Evolutionary conservation across 2,113 vertebrate genomes (phyloP).

Genomic region (Phrynocephalus versicolor): DNA sequence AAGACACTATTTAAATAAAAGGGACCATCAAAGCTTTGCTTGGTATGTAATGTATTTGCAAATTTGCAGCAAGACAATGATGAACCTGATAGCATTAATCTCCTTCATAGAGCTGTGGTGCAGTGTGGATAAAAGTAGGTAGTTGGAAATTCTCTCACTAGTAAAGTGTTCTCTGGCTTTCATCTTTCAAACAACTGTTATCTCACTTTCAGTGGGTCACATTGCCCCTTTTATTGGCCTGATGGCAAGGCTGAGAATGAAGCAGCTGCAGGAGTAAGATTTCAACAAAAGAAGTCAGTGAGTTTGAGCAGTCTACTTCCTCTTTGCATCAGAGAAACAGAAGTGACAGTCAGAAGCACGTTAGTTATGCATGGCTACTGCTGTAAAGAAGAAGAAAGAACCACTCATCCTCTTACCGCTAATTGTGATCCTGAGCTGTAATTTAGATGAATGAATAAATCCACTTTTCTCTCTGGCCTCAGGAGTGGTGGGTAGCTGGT

Average conservation of each 20-base stretch:
- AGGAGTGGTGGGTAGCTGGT: slow-evolving; percentile 80
- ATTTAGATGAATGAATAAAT: slow-evolving; percentile 81
- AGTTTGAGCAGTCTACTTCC: not conserved
- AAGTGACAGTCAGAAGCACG: not conserved
- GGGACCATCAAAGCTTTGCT: not conserved
- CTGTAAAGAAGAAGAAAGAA: not conserved
- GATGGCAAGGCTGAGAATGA: slow-evolving; percentile 2
- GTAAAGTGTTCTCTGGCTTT: not conserved
- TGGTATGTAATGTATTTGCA: not conserved
- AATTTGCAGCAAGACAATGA: not conserved
- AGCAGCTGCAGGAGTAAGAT: slow-evolving; percentile 15
- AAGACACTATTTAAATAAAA: not conserved
- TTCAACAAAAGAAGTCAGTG: not conserved
- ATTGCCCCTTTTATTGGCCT: not conserved
- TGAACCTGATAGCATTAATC: not conserved
- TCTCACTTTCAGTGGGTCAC: not conserved
- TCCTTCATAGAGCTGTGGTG: not conserved
- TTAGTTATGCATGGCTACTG: not conserved
- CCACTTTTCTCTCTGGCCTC: slow-evolving; percentile 72
- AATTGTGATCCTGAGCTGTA: slow-evolving; percentile 78
- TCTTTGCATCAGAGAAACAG: not conserved
- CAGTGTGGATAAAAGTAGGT: not conserved
- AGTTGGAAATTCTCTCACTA: not conserved
- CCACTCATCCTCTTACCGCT: slow-evolving; percentile 52
- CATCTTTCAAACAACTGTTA: not conserved